Conservation (phyloP, 1,140 invertebrate genomes). For the Zaprionus davidi region DNA sequence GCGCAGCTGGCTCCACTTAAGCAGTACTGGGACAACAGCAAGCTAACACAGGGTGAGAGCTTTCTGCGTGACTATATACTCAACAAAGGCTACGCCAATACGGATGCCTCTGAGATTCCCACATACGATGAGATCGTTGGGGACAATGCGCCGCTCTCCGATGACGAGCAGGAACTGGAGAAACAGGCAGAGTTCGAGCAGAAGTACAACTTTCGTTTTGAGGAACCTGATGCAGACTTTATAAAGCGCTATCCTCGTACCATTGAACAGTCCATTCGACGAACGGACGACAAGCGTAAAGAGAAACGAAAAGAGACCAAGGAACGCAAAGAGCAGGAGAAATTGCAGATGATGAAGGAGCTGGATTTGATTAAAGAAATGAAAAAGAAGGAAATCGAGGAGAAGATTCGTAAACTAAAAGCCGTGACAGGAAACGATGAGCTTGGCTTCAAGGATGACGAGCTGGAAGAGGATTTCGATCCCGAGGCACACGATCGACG, state of each 20-base stretch:
- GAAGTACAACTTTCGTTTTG: conserved; percentile 98
- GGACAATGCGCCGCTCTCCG: conserved; percentile 88
- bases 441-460: conserved; percentile 88
- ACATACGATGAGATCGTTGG: conserved; percentile 90
- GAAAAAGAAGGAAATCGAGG: conserved; percentile 95
- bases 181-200: conserved; percentile 96
- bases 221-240: conserved; percentile 97
- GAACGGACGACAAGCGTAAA: conserved; percentile 91
- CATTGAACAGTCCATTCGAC: conserved; percentile 92
- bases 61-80: conserved; percentile 97
- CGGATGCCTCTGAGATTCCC: conserved; percentile 86
- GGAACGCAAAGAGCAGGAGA: conserved; percentile 92
- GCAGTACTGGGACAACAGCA: conserved; percentile 93
- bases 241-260: conserved; percentile 96
- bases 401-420: conserved; percentile 94
- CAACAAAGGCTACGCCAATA: conserved; percentile 89
- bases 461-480: conserved; percentile 96
- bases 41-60: conserved; percentile 92
- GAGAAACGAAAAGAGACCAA: conserved; percentile 91
- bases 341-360: conserved; percentile 93
- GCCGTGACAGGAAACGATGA: conserved; percentile 93
- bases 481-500: conserved; percentile 93
- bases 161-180: conserved; percentile 92
- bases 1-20: conserved; percentile 87
- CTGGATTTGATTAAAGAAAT: conserved; percentile 93